These are phyloP conservation scores for Bos taurus DNA, from an alignment of 2,113 vertebrate species.

Conservation along the genomic window DNA sequence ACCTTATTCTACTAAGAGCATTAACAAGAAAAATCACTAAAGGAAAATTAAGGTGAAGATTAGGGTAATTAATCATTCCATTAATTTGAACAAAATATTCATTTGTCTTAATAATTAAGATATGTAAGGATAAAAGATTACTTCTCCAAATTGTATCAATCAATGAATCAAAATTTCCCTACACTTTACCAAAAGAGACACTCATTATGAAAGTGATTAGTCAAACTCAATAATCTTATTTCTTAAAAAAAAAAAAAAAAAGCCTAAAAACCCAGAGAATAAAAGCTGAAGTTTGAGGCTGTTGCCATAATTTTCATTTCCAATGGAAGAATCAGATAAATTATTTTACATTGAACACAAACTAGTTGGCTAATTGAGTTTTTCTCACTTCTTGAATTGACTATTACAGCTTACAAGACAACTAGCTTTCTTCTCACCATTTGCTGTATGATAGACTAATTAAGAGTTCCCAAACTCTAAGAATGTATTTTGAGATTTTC, in stretches of 20 bases:
- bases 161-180: background rate
- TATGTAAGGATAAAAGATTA: background rate
- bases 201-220: constrained; percentile 24
- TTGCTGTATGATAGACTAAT: background rate
- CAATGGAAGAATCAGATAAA: background rate
- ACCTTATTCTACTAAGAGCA: background rate
- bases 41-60: background rate
- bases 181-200: background rate
- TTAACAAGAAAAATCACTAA: background rate
- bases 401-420: background rate
- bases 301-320: background rate
- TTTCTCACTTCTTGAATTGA: constrained; percentile 46
- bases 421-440: background rate
- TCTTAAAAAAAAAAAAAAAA: background rate
- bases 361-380: background rate
- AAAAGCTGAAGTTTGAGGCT: background rate
- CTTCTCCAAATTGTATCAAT: background rate
- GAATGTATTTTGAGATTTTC: constrained; percentile 11
- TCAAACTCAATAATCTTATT: background rate
- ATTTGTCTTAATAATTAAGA: constrained; percentile 30
- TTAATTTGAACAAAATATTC: constrained; percentile 44
- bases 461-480: background rate
- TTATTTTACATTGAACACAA: background rate
- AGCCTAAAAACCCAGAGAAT: background rate
- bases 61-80: constrained; percentile 8